Percentiles rank a stretch among this genome's conserved stretches.
These are phyloP conservation scores for Raphicerus campestris DNA, from an alignment of 2,113 vertebrate genomes.

Conservation along the genomic window DNA sequence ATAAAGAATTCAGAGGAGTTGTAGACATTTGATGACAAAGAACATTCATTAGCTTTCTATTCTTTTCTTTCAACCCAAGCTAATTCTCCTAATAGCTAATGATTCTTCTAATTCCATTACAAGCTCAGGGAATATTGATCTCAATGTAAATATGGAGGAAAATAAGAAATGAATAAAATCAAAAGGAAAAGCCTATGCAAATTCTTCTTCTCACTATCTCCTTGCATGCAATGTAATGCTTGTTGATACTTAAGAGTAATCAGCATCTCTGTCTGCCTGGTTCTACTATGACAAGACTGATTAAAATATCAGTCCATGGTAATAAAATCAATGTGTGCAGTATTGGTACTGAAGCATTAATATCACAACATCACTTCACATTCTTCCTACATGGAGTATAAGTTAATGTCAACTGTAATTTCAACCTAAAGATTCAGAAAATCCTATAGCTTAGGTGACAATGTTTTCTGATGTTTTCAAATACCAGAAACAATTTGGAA, in stretches of 20 bases:
- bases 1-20: background rate
- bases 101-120: slow-evolving; percentile 33
- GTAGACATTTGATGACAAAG: slow-evolving; percentile 3
- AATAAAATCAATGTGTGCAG: background rate
- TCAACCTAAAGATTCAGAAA: background rate
- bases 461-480: background rate
- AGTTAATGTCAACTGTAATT: background rate
- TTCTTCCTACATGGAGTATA: background rate
- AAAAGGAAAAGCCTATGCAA: background rate
- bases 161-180: slow-evolving; percentile 7
- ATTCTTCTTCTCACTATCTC: background rate
- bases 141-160: background rate
- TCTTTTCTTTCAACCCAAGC: slow-evolving; percentile 38
- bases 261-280: background rate
- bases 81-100: slow-evolving; percentile 40
- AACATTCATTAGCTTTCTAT: background rate
- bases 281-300: background rate
- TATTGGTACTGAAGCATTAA: background rate
- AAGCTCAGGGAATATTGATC: slow-evolving; percentile 30
- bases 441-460: background rate
- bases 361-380: background rate
- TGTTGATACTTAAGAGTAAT: background rate
- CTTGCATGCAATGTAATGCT: background rate
- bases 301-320: background rate
- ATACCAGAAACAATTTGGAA: background rate